Evolutionary conservation across 1,140 invertebrate species (phyloP).

Genomic region (Triops cancriformis): DNA sequence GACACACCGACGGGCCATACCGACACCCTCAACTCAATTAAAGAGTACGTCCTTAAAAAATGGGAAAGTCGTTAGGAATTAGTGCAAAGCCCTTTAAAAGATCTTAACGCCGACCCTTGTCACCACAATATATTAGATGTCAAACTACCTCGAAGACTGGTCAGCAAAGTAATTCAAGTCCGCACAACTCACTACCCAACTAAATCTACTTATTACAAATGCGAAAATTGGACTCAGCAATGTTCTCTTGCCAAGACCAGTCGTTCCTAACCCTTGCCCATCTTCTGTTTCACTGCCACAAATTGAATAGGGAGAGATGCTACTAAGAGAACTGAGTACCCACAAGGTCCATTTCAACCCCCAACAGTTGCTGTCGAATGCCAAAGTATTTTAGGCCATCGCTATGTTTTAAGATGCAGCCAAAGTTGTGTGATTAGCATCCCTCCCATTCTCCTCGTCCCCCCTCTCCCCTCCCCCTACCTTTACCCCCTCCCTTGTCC

Average conservation of each 20-base stretch:
- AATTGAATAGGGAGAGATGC: background rate
- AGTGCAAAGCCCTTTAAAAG: background rate
- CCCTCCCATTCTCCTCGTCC: background rate
- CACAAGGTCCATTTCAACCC: background rate
- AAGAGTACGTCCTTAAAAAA: background rate
- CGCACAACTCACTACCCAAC: background rate
- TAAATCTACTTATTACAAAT: background rate
- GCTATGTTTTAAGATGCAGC: background rate
- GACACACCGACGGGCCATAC: background rate
- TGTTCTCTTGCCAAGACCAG: background rate
- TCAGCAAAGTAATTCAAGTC: background rate
- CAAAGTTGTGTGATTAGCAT: background rate
- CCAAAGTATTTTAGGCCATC: background rate
- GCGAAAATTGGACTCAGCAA: background rate
- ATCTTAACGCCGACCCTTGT: background rate
- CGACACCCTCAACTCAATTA: background rate
- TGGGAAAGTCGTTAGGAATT: too few species aligned
- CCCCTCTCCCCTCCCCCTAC: background rate
- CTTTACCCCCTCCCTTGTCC: too few species aligned
- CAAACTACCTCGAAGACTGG: background rate
- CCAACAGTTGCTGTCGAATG: background rate
- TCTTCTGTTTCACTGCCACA: background rate
- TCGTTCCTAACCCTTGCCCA: background rate
- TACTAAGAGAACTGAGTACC: background rate
- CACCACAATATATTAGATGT: background rate